Evolutionary conservation across 2,113 vertebrate species (phyloP), one percentile per base, ranked within the genome.

Genomic region (Trochalopteron elliotii): DNA sequence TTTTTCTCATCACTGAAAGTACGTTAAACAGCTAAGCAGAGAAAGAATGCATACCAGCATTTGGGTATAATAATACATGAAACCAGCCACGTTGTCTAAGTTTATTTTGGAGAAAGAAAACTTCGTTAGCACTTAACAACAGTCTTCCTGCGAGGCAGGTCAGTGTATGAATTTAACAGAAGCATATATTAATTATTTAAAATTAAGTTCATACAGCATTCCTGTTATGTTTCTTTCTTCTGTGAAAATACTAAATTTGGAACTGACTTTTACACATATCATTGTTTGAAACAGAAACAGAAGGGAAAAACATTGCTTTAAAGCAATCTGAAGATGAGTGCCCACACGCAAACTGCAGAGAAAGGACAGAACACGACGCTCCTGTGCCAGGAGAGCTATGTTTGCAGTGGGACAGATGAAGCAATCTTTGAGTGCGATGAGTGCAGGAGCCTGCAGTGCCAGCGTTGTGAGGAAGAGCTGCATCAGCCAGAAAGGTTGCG

Each of bases 371-470:
- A 97, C 93, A 97, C 98, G 0, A 93, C 94, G 6, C 97, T 99
- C 10, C 94, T 99, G 69, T 99, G 99, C 95, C 99, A 99, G 97
- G 99, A 99, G 93, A 99, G 99, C 95, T 99, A 99, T 23, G 99
- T 99, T 50, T 99, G 99, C 57, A 98, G 99, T 10, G 99, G 99
- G 30, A 98, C 98, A 3, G 99, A 99, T 6, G 99, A 99, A 94
- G 99, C 99, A 11, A 84, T 98, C 15, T 99, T 99, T 25, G 99
- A 99, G 89, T 99, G 99, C 5, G 99, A 99, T 1, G 99, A 99
- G 89, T 99, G 99, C 74, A 98, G 99, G 82, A 99, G 99, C 78
- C 75, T 99, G 80, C 99, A 99, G 95, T 99, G 99, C 75, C 95
- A 97, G 55, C 98, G 98, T 55, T 99, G 99, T 14, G 99, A 99